Conservation (phyloP, 2,797 vertebrate species). For the Poeciliopsis paucimaculata region DNA sequence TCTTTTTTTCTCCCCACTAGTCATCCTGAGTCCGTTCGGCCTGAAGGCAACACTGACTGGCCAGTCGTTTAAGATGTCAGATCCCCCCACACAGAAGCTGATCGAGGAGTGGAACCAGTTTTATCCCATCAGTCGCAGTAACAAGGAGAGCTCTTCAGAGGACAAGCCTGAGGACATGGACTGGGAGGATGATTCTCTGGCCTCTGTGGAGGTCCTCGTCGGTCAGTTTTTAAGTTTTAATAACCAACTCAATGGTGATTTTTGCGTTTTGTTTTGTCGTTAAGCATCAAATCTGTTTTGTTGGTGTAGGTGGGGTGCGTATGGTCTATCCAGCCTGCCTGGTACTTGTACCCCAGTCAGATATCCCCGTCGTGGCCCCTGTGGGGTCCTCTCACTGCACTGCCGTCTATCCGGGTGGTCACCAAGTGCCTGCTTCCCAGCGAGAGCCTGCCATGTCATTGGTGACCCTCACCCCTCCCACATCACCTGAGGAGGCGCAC, state of each 20-base stretch:
- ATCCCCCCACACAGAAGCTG: conserved; percentile 95
- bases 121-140: conserved; percentile 92
- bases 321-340: conserved; percentile 98
- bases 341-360: conserved; percentile 96
- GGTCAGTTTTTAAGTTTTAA: conserved; percentile 77
- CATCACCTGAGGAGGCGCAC: conserved; percentile 96
- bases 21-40: conserved; percentile 97
- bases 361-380: conserved; percentile 89
- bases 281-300: not conserved
- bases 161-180: conserved; percentile 95
- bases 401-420: conserved; percentile 89
- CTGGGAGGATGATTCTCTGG: conserved; percentile 98
- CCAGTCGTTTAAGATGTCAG: conserved; percentile 98
- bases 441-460: conserved; percentile 98
- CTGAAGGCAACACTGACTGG: conserved; percentile 97
- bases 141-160: conserved; percentile 87
- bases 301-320: conserved; percentile 89
- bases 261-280: not conserved
- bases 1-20: conserved; percentile 65
- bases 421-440: conserved; percentile 95
- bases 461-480: conserved; percentile 97
- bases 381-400: conserved; percentile 91
- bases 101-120: conserved; percentile 99
- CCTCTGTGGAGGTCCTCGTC: conserved; percentile 97
- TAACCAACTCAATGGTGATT: not conserved